These are phyloP conservation scores for Abrostola tripartita DNA, from an alignment of 2,888 invertebrate species.

Conservation along the genomic window DNA sequence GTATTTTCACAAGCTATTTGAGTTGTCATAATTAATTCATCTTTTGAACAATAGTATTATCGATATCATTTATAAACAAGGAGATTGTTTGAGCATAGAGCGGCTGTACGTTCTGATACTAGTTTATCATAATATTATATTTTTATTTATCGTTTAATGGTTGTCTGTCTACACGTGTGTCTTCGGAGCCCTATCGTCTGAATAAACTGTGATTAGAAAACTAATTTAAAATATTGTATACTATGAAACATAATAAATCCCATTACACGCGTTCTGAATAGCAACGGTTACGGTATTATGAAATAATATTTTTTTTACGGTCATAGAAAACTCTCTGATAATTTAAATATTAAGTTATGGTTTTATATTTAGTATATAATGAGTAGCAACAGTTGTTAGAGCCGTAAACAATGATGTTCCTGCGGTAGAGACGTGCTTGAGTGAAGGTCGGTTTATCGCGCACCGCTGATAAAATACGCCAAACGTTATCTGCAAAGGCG, in stretches of 20 bases:
- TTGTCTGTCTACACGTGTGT: neutral
- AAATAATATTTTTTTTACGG: slow-evolving; percentile 3
- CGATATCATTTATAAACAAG: slow-evolving; percentile 66
- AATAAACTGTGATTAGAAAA: slow-evolving; percentile 5
- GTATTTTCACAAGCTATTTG: slow-evolving; percentile 56
- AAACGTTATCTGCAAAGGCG: slow-evolving; percentile 73
- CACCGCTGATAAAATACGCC: slow-evolving; percentile 55
- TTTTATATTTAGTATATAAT: neutral
- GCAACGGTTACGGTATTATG: slow-evolving; percentile 11
- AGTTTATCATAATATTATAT: slow-evolving; percentile 42
- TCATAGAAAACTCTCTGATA: neutral
- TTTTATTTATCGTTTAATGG: slow-evolving; percentile 19
- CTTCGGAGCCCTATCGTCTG: neutral
- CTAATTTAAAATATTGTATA: slow-evolving; percentile 8
- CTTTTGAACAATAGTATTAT: slow-evolving; percentile 65
- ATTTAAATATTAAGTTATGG: neutral
- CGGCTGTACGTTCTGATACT: slow-evolving; percentile 35
- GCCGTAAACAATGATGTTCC: slow-evolving; percentile 15
- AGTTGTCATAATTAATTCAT: slow-evolving; percentile 57
- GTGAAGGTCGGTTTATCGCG: slow-evolving; percentile 56
- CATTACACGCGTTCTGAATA: slow-evolving; percentile 22
- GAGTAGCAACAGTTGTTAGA: slow-evolving; percentile 2
- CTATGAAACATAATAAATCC: slow-evolving; percentile 21
- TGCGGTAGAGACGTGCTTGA: slow-evolving; percentile 67
- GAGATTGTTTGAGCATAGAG: slow-evolving; percentile 58